Evolutionary conservation across 2,797 vertebrate genomes (phyloP), one percentile per base, ranked within the genome.

Genomic region (Chaunax sp.): DNA sequence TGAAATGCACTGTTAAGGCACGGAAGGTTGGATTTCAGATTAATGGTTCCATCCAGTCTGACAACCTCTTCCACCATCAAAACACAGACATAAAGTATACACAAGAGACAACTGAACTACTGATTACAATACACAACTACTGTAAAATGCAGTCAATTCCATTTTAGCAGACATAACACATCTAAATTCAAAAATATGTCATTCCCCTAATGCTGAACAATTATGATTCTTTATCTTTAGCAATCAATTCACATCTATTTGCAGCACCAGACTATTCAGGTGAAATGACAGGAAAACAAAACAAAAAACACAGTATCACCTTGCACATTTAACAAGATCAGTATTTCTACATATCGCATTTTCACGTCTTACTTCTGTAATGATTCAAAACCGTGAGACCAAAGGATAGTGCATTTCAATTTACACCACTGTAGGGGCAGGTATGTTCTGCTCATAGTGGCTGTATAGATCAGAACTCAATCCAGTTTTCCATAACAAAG

Each of bases 1-100:
- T 52, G 11, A 64, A 75, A 16, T 67, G 1, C 22, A 51, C 51
- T 58, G 23, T 63, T 72, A 16, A 87, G 84, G 84, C 86, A 89
- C 85, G 47, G 52, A 22, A 69, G 58, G 54, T 72, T 77, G 73
- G 30, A 59, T 60, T 80, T 71, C n/a, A 59, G 66, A 50, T 68
- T 43, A 45, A 59, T 13, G 55, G 37, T 53, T 86, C 8, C n/a
- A 65, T 49, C 9, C 57, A 41, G 41, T 64, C 38, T 52, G 54
- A 66, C 40, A 35, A 33, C 30, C 22, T 35, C 30, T 37, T 22
- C 1, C 22, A 49, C 22, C 25, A 18, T 14, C 18, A n/a, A 16
- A 6, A 19, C n/a, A 58, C 37, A 38, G 0, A 41, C 10, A 43
- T 18, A 41, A 1, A 19, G 12, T 5, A 41, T 1, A 65, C 40